A percentile compares a stretch with the other conserved stretches of the same genome.
Evolutionary conservation across 2,113 vertebrate genomes (phyloP).

Genomic region (Xiphophorus hellerii): DNA sequence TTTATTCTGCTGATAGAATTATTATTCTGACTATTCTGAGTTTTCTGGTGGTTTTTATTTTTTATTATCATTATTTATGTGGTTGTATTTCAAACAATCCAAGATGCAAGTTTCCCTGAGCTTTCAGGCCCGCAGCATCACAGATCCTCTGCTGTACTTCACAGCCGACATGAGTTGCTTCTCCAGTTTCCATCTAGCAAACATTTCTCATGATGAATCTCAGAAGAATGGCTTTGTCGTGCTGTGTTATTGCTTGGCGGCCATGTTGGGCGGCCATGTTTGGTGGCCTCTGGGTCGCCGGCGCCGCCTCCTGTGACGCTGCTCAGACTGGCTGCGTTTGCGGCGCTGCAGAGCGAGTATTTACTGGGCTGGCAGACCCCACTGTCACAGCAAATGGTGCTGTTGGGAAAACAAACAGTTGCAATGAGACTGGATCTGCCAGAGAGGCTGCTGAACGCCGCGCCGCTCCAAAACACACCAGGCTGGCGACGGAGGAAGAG

Average conservation of each 20-base stretch:
- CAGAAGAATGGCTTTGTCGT: background rate
- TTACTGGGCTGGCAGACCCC: conserved; percentile 75
- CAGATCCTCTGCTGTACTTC: background rate
- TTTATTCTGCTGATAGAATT: no score
- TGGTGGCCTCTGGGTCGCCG: no score
- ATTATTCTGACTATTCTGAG: no score
- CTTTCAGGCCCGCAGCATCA: no score
- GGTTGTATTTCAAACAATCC: no score
- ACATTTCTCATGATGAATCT: no score
- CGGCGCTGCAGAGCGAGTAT: conserved; percentile 61
- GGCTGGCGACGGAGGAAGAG: background rate
- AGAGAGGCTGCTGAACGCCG: conserved; percentile 39
- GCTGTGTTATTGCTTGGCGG: background rate
- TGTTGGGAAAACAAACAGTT: conserved; percentile 79
- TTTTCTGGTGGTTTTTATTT: no score
- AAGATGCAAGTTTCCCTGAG: no score
- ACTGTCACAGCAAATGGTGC: conserved; percentile 77
- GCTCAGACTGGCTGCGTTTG: conserved; percentile 75
- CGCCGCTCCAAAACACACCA: conserved; percentile 9
- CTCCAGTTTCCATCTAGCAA: no score
- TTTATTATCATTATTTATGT: no score
- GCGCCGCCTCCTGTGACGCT: conserved; percentile 35
- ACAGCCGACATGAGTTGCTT: no score
- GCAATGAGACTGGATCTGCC: conserved; percentile 65
- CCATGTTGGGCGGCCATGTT: conserved; percentile 14